These are phyloP conservation scores for Etia nguti DNA, from an alignment of 2,113 vertebrate species.

Conservation along the genomic window DNA sequence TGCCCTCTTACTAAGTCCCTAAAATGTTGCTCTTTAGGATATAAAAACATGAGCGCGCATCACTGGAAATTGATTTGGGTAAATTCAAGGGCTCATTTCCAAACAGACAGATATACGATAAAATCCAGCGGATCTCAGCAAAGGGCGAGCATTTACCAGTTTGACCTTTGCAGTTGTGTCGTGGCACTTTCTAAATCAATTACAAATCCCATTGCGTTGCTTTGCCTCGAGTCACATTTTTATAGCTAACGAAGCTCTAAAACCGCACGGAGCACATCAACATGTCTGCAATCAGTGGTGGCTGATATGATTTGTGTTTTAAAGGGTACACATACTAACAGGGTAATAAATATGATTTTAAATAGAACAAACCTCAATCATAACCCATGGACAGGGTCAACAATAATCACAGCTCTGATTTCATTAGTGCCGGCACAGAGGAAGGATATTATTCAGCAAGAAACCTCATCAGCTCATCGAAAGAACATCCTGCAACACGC, in stretches of 20 bases:
- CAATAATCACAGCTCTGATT: conserved; percentile 27
- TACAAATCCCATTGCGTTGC: not conserved
- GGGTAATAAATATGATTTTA: not conserved
- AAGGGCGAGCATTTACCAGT: not conserved
- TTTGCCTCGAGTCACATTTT: not conserved
- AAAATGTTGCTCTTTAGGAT: not conserved
- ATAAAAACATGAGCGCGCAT: not conserved
- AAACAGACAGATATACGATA: not conserved
- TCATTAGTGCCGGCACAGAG: conserved; percentile 7
- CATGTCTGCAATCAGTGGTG: not conserved
- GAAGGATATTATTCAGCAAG: conserved; percentile 2
- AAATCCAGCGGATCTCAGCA: not conserved
- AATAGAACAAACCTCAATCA: not conserved
- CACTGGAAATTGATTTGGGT: not conserved
- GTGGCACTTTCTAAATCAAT: not conserved
- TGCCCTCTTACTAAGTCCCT: not conserved
- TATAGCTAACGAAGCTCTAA: not conserved
- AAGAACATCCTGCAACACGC: not conserved
- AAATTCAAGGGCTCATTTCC: not conserved
- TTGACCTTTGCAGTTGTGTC: not conserved
- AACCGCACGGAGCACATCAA: not conserved
- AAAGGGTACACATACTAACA: not conserved
- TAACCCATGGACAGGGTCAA: not conserved
- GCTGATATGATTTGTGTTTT: not conserved
- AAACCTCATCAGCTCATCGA: not conserved